A percentile compares a stretch with the other conserved stretches of the same genome.
These are phyloP conservation scores for Crambe crambe DNA, from an alignment of 37 sponge, comb jelly and placozoan genomes.

Conservation along the genomic window DNA sequence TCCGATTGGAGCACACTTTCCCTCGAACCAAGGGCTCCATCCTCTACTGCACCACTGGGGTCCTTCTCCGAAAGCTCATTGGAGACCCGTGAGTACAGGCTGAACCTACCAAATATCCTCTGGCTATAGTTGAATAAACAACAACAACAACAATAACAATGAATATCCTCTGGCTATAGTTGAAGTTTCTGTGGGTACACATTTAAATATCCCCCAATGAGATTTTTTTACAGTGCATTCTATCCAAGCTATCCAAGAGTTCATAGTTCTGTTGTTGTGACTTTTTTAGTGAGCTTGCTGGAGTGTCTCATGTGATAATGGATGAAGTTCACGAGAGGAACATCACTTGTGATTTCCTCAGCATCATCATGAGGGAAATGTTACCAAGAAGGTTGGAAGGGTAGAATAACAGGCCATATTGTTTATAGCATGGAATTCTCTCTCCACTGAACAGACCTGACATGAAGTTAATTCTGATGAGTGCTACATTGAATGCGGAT, in stretches of 20 bases:
- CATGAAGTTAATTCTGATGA: conserved; percentile 89
- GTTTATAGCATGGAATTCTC: neutral
- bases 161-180: no score
- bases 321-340: conserved; percentile 94
- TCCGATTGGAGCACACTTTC: conserved; percentile 72
- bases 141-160: no score
- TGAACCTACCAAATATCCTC: no score
- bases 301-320: conserved; percentile 71
- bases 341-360: conserved; percentile 76
- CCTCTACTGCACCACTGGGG: conserved; percentile 74
- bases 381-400: conserved; percentile 45
- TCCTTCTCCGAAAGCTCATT: conserved; percentile 67
- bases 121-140: no score
- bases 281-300: neutral
- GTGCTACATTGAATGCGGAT: conserved; percentile 85
- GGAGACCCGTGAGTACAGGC: conserved; percentile 53
- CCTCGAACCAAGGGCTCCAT: conserved; percentile 65
- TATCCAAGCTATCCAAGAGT: neutral
- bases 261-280: neutral
- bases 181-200: no score
- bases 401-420: no score
- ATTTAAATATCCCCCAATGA: no score
- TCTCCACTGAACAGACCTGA: conserved; percentile 56
- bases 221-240: neutral
- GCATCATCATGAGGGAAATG: conserved; percentile 75